A percentile compares a stretch with the other conserved stretches of the same genome.
These are phyloP conservation scores for Anthopleura xanthogrammica DNA, from an alignment of 92 coral and sea anemone genomes.

Conservation along the genomic window DNA sequence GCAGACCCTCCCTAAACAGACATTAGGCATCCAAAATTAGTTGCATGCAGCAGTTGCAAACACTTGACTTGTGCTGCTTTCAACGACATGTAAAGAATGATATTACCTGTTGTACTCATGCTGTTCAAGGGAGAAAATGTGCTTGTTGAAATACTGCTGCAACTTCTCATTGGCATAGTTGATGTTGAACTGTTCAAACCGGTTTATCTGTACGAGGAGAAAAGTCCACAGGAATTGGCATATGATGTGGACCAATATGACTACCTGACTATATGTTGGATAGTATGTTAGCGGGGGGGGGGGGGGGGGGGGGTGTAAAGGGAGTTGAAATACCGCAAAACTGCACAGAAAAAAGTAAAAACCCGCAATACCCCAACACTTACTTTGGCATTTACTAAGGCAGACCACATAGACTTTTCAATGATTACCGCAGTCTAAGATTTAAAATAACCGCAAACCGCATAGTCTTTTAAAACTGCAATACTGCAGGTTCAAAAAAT, in stretches of 20 bases:
- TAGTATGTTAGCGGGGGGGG: too few relatives aligned
- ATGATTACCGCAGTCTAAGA: too few relatives aligned
- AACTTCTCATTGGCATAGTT: conserved; percentile 98
- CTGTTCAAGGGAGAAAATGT: conserved; percentile 96
- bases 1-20: conserved; percentile 77
- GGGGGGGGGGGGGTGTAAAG: too few relatives aligned
- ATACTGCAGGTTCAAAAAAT: background rate
- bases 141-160: conserved; percentile 98
- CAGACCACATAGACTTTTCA: too few relatives aligned
- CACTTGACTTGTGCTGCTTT: background rate
- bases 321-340: too few relatives aligned
- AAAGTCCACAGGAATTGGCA: background rate
- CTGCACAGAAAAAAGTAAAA: too few relatives aligned
- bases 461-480: too few relatives aligned
- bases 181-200: conserved; percentile 97
- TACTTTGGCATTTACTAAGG: background rate
- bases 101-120: conserved; percentile 92
- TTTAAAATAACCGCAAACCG: too few relatives aligned
- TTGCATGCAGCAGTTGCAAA: background rate
- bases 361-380: too few relatives aligned
- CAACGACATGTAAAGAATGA: background rate
- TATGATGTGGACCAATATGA: too few relatives aligned
- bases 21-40: background rate
- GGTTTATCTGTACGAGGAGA: conserved; percentile 67
- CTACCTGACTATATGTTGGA: too few relatives aligned